A percentile compares a stretch with the other conserved stretches of the same genome.
Conservation (phyloP, 2,113 vertebrate species). For the Melanocharis versteri region DNA sequence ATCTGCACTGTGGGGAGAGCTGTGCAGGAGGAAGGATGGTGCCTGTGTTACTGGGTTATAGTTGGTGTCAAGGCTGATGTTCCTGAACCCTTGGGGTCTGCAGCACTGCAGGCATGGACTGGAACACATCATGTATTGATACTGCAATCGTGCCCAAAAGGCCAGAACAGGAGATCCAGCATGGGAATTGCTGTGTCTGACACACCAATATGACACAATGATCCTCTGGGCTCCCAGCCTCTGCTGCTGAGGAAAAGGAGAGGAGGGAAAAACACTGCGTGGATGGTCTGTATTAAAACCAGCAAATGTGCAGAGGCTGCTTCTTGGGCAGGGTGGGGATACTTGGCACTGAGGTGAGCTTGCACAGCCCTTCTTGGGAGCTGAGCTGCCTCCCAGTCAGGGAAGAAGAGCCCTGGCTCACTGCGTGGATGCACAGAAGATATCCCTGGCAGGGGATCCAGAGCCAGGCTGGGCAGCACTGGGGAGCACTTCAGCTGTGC, state of each 20-base stretch:
- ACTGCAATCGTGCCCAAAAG: background rate
- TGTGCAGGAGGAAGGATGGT: background rate
- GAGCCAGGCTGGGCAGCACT: background rate
- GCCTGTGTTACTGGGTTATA: background rate
- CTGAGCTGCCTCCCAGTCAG: background rate
- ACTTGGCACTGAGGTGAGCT: background rate
- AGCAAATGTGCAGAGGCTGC: background rate
- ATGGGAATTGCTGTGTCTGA: background rate
- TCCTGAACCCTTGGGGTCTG: background rate
- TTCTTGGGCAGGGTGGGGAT: background rate
- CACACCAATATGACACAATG: fast-evolving
- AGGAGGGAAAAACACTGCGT: too few relatives aligned
- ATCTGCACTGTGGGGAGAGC: background rate
- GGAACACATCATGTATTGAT: background rate
- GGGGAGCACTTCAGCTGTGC: background rate
- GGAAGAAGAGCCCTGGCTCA: fast-evolving
- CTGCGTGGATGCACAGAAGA: fast-evolving
- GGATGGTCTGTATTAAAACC: background rate
- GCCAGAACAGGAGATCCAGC: background rate
- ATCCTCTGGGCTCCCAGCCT: background rate
- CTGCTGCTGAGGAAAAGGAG: background rate
- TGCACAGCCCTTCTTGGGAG: background rate
- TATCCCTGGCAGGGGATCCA: background rate
- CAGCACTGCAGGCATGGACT: background rate
- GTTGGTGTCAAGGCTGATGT: background rate